Base-by-base conservation (phyloP, 2,113 vertebrate species). In the Gallinago paraguaiae region DNA sequence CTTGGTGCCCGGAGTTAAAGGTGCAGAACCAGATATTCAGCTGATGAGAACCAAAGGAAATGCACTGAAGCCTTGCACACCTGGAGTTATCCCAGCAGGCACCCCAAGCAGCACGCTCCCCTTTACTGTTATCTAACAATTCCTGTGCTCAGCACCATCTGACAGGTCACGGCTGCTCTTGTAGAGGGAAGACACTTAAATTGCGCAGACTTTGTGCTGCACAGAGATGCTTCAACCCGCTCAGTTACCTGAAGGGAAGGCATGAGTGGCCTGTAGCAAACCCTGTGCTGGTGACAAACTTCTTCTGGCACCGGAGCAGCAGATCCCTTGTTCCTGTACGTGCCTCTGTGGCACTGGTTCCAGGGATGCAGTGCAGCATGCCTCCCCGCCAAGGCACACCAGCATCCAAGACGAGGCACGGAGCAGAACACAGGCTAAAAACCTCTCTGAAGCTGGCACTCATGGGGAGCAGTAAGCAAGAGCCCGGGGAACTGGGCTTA, bases 311-410 rank as follows among this genome's bases (percentile, higher is more conserved):
- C 51, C 27, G 14, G 27, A 78, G 31, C 15, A 46, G n/a, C 48
- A 64, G 24, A 19, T 74, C 45, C 54, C 46, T 43, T 0, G 0
- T 50, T 81, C 48, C 39, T 4, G 3, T 0, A 0, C 0, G 0
- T 37, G 31, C 51, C 46, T 83, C 68, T 1, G 0, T 54, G 37
- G 50, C 68, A 39, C 45, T 20, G 12, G 27, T 45, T 81, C 35
- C 54, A 80, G 41, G 72, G 69, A 60, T 69, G 51, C 60, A 63
- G 30, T 1, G 2, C 48, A 30, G 54, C 1, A 2, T 45, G 20
- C 53, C 25, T 68, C 41, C 22, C 16, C 27, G 37, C 0, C 0
- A 33, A 82, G 27, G 59, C 33, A 56, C 46, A 64, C 6, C 79
- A 57, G 50, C 31, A 67, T 41, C 48, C 0, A 0, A 81, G 46